These are phyloP conservation scores for Microctenopoma stevenorrisi DNA, from an alignment of 2,797 vertebrate genomes.

Conservation along the genomic window DNA sequence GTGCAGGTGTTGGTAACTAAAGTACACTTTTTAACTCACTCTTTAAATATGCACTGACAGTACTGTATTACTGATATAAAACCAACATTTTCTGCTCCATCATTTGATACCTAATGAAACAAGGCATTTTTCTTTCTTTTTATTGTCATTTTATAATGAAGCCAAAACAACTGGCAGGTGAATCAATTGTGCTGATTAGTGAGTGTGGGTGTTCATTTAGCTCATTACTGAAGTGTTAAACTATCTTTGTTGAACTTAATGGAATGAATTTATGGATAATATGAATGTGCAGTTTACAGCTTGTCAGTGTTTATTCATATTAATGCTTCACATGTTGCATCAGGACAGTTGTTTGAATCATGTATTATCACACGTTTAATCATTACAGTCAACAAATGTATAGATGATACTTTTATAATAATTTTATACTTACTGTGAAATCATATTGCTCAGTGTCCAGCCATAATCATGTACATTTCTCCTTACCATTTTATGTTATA, in stretches of 20 bases:
- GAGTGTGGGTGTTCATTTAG: too few species aligned
- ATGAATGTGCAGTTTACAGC: too few species aligned
- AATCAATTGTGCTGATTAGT: too few species aligned
- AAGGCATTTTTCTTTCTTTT: too few species aligned
- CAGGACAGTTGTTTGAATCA: neutral
- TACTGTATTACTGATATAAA: neutral
- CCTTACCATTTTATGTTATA: neutral
- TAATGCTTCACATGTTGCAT: neutral
- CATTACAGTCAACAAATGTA: neutral
- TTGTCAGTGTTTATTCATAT: too few species aligned
- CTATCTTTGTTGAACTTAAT: too few species aligned
- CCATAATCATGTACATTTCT: neutral
- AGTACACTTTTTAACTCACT: neutral
- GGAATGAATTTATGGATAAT: too few species aligned
- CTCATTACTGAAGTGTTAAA: too few species aligned
- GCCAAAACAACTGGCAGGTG: too few species aligned
- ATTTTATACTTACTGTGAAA: constrained; percentile 11
- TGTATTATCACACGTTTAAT: neutral
- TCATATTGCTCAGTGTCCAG: neutral
- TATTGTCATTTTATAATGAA: too few species aligned
- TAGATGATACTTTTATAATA: neutral
- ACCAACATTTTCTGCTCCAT: neutral
- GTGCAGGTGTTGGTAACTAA: too few species aligned
- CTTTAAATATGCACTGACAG: neutral
- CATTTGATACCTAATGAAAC: too few species aligned